These are phyloP conservation scores for Phorcus lineatus DNA, from an alignment of 2,888 invertebrate species.

Conservation along the genomic window DNA sequence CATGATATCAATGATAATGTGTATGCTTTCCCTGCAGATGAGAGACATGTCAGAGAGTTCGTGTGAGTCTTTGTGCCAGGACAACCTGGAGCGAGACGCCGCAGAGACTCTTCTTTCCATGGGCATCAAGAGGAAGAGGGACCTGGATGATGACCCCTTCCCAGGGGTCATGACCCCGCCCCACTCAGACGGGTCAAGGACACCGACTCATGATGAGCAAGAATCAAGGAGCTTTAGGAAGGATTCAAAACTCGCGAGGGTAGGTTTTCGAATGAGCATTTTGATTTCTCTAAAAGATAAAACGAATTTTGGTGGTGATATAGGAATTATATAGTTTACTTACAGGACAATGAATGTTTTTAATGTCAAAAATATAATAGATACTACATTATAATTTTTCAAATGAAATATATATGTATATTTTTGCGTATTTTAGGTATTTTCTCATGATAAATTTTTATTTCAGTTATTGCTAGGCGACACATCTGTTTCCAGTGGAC, in stretches of 20 bases:
- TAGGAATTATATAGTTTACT: no score
- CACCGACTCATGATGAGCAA: constrained; percentile 11
- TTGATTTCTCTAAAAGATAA: no score
- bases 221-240: not conserved
- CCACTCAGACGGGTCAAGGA: constrained; percentile 13
- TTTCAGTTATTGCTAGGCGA: constrained; percentile 3
- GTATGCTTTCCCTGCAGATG: not conserved
- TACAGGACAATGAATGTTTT: no score
- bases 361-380: no score
- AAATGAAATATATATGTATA: no score
- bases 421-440: no score
- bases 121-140: constrained; percentile 33
- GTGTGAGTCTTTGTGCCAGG: not conserved
- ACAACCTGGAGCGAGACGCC: constrained; percentile 68
- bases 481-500: not conserved
- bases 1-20: no score
- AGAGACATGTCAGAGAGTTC: not conserved
- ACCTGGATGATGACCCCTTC: not conserved
- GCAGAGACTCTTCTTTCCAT: constrained; percentile 75
- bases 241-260: constrained; percentile 17
- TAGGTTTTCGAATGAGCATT: not conserved
- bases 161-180: constrained; percentile 25
- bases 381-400: no score
- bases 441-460: not conserved
- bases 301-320: no score